Percentiles rank a stretch among this genome's conserved stretches.
These are phyloP conservation scores for Sylvia atricapilla DNA, from an alignment of 2,113 vertebrate genomes.

Conservation along the genomic window DNA sequence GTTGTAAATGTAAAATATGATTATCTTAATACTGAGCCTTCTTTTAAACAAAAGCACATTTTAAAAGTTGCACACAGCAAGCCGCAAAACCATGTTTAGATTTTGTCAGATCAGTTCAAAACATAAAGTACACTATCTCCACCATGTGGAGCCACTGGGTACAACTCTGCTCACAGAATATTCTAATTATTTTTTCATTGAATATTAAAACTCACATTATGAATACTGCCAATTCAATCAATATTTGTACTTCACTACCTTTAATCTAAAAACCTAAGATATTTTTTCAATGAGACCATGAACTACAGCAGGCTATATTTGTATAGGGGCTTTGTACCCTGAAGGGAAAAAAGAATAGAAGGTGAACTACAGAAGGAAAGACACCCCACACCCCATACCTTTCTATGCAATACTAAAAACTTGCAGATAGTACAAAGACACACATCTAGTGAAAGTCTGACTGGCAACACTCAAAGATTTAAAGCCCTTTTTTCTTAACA, in stretches of 20 bases:
- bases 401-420: not conserved
- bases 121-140: slow-evolving; percentile 55
- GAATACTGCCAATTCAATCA: not conserved
- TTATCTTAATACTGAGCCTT: not conserved
- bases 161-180: not conserved
- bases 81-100: not conserved
- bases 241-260: not conserved
- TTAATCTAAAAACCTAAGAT: not conserved
- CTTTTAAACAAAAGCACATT: not conserved
- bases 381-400: not conserved
- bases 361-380: not conserved
- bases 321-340: not conserved
- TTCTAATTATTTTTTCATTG: not conserved
- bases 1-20: not conserved
- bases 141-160: slow-evolving; percentile 57
- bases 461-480: not conserved
- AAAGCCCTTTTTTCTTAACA: not conserved
- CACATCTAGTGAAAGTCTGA: not conserved
- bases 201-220: not conserved
- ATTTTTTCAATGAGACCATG: not conserved
- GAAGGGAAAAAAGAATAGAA: not conserved
- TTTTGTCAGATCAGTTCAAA: not conserved
- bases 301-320: not conserved
- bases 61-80: not conserved
- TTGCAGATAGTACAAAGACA: not conserved